Evolutionary conservation across 1,140 invertebrate species (phyloP).

Genomic region (Ganaspis sp.): DNA sequence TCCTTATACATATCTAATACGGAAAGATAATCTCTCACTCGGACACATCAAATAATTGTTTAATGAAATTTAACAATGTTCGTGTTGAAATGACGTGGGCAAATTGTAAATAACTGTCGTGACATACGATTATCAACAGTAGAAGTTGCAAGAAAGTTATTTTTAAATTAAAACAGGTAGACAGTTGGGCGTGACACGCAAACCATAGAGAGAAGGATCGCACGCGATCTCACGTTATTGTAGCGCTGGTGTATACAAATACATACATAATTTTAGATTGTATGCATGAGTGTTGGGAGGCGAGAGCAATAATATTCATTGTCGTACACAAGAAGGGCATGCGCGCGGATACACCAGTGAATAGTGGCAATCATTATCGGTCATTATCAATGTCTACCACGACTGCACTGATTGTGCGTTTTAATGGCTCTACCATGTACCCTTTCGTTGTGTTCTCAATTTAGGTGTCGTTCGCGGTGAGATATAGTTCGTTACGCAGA

Average conservation of each 20-base stretch:
- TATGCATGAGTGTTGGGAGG: background rate
- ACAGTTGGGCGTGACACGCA: background rate
- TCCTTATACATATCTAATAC: too few species aligned
- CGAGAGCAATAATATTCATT: background rate
- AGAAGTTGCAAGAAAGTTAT: background rate
- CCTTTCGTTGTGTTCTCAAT: conserved; percentile 59
- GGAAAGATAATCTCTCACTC: too few species aligned
- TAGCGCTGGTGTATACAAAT: conserved; percentile 2
- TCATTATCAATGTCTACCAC: conserved; percentile 72
- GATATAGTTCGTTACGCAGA: conserved; percentile 15
- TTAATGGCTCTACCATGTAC: conserved; percentile 69
- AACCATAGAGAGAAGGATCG: conserved; percentile 44
- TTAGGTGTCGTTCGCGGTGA: conserved; percentile 41
- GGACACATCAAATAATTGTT: background rate
- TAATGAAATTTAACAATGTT: background rate
- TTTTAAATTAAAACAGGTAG: conserved; percentile 29
- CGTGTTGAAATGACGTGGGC: background rate
- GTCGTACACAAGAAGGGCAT: conserved; percentile 37
- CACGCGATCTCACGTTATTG: conserved; percentile 23
- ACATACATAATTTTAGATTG: background rate
- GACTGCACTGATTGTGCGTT: conserved; percentile 73
- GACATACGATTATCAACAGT: background rate
- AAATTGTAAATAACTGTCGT: conserved; percentile 3
- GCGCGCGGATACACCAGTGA: conserved; percentile 49
- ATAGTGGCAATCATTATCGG: conserved; percentile 54